A percentile compares a stretch with the other conserved stretches of the same genome.
phyloP scores from a whole-genome alignment of 2,797 vertebrate genomes.

The Tympanoctomys barrerae region DNA sequence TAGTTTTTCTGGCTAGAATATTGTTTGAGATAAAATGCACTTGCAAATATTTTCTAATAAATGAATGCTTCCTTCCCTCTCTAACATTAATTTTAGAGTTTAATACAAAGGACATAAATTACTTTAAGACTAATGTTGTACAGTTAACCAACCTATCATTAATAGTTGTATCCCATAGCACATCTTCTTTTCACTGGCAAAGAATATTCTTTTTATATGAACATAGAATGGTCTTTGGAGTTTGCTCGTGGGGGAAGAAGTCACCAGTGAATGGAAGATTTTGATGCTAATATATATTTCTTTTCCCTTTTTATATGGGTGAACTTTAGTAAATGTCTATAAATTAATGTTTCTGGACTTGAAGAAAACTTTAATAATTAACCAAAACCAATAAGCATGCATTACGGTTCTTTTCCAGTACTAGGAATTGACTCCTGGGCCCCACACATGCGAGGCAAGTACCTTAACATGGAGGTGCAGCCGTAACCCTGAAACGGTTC shows the following conservation, averaged over 20 bases:
- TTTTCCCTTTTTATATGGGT: not conserved
- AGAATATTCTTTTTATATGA: not conserved
- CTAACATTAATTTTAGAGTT: not conserved
- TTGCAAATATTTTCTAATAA: constrained; percentile 46
- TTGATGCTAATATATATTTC: not conserved
- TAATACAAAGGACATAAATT: not conserved
- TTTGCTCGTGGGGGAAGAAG: not conserved
- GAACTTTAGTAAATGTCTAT: not conserved
- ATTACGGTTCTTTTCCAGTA: not conserved
- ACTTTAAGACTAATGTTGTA: not conserved
- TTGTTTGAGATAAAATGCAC: not conserved
- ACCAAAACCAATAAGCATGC: not conserved
- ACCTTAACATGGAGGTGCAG: not conserved
- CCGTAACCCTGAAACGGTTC: not conserved
- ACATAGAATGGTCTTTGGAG: not conserved
- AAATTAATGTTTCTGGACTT: not conserved
- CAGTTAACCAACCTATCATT: not conserved
- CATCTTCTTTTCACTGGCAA: not conserved
- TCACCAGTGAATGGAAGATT: not conserved
- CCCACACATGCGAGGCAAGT: not conserved
- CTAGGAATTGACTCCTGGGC: not conserved
- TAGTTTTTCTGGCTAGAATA: not conserved
- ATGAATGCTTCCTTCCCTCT: not conserved
- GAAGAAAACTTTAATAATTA: constrained; percentile 1
- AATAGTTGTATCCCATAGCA: not conserved